phyloP scores from a whole-genome alignment of 2,888 invertebrate species.

The Epiperipatus broadwayi region DNA sequence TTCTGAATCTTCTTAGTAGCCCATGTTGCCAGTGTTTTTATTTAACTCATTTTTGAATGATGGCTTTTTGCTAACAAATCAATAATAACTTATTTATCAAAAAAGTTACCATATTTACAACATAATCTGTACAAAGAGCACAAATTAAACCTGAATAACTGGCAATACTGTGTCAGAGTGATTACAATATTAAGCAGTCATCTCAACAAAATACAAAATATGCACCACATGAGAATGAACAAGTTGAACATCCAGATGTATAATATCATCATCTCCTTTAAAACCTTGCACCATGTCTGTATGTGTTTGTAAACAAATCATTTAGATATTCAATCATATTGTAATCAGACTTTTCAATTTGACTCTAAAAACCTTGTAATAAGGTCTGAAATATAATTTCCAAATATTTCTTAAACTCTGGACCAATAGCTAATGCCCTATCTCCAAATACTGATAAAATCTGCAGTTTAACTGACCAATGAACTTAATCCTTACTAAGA shows the following conservation, averaged over 20 bases:
- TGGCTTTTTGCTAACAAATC: too few species aligned
- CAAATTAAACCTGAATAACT: constrained; percentile 76
- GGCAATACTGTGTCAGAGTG: constrained; percentile 68
- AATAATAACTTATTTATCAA: too few species aligned
- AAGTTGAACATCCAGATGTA: constrained; percentile 43
- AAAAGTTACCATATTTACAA: too few species aligned
- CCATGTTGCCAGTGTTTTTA: too few species aligned
- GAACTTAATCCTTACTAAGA: constrained; percentile 70
- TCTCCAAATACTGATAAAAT: constrained; percentile 93
- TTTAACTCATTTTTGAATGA: too few species aligned
- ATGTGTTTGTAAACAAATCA: constrained; percentile 84
- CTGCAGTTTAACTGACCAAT: constrained; percentile 88
- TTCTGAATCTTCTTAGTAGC: too few species aligned
- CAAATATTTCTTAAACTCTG: constrained; percentile 79
- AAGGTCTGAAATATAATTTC: constrained; percentile 59
- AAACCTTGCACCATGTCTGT: constrained; percentile 96
- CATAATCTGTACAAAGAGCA: too few species aligned
- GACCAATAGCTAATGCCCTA: constrained; percentile 81
- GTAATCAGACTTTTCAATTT: constrained; percentile 73
- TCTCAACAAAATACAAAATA: constrained; percentile 70
- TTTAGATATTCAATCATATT: constrained; percentile 93
- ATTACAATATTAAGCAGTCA: constrained; percentile 62
- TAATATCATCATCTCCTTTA: constrained; percentile 45
- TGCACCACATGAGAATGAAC: constrained; percentile 69
- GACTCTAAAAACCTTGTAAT: constrained; percentile 71